Evolutionary conservation across 2,113 vertebrate genomes (phyloP).

Genomic region (Cranoglanis bouderius): DNA sequence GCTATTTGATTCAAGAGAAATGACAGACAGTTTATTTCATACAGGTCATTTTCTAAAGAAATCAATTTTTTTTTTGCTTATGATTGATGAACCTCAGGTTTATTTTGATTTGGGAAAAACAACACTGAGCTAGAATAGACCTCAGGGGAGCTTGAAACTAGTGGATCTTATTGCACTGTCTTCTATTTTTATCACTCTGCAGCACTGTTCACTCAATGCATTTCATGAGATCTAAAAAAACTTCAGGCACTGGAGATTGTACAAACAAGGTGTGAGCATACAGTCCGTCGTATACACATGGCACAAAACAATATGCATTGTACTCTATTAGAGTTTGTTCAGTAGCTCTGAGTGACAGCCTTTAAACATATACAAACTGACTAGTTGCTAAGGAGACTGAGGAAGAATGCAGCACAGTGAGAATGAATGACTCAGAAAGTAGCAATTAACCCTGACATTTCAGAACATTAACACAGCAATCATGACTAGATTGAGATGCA

Average conservation of each 20-base stretch:
- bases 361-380: slow-evolving; percentile 40
- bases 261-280: background rate
- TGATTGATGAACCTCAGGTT: slow-evolving; percentile 7
- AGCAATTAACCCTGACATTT: slow-evolving; percentile 55
- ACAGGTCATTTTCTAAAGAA: background rate
- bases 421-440: slow-evolving; percentile 49
- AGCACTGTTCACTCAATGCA: background rate
- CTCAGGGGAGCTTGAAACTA: slow-evolving; percentile 2
- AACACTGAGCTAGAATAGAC: background rate
- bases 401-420: slow-evolving; percentile 37
- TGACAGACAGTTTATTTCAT: background rate
- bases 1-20: background rate
- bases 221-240: background rate
- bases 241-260: background rate
- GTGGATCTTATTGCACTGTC: background rate
- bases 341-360: slow-evolving; percentile 45
- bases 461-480: slow-evolving; percentile 53
- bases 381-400: slow-evolving; percentile 57
- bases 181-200: slow-evolving; percentile 19
- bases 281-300: background rate
- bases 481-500: slow-evolving; percentile 37
- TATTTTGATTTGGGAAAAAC: background rate
- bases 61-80: background rate
- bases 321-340: background rate
- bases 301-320: slow-evolving; percentile 8